Evolutionary conservation across 2,113 vertebrate species (phyloP), one percentile per base, ranked within the genome.

Genomic region (Suncus etruscus): DNA sequence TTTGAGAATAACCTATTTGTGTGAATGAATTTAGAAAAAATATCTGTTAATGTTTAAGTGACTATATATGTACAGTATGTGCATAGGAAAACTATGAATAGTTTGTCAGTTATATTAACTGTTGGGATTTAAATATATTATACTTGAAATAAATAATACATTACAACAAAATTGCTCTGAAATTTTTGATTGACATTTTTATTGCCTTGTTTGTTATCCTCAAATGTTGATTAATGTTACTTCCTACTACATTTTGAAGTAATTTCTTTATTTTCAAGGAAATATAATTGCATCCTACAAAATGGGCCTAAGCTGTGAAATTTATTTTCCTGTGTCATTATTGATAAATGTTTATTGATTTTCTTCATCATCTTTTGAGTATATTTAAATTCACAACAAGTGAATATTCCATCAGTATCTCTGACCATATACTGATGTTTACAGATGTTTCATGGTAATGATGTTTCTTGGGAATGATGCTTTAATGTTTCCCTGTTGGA

Each of bases 381-480:
- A 93, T 29, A 1, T n/a, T 91, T 95, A 54, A 88, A 63, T 77
- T 92, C 82, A 18, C 25, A 80, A 92, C 95, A 83, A 27, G 93
- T 31, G 10, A 3, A 32, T 51, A 68, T 92, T 47, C 69, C 66
- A 77, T 95, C 77, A 93, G 16, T 16, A 86, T 89, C 86, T 96
- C 80, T 95, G 20, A 87, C 85, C 63, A 89, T 0, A 1, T 32
- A 86, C 68, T 94, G 22, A 92, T 86, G 61, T 83, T 92, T 94
- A 91, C 74, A 96, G 91, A 95, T 92, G 31, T 76, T 95, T 54
- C 50, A 31, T 91, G 93, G 58, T 86, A 96, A 97, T 96, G 95
- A 95, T 68, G 32, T 39, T 95, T 80, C 61, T 63, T 87, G 75
- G 25, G 14, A n/a, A 94, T 96, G 65, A 90, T 78, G 89, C 86